These are phyloP conservation scores for Tenthredo amoena DNA, from an alignment of 2,888 invertebrate genomes.

Conservation along the genomic window DNA sequence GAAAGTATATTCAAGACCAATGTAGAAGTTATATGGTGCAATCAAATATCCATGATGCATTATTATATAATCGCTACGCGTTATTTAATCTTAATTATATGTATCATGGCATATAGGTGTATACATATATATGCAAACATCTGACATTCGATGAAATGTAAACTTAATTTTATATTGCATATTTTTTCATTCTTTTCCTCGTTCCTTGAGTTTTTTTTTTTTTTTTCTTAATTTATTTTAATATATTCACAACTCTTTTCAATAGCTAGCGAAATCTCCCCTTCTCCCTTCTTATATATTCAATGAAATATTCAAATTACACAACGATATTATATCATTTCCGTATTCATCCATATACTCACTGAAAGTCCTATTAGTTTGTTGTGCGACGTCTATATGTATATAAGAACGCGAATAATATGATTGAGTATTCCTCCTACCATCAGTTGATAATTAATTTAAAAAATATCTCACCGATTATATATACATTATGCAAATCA, in stretches of 20 bases:
- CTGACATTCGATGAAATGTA: constrained; percentile 1
- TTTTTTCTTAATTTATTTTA: too few species aligned
- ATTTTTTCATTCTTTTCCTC: background rate
- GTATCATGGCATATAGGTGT: too few species aligned
- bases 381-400: background rate
- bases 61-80: background rate
- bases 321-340: background rate
- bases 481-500: background rate
- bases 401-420: background rate
- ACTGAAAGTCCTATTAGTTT: background rate
- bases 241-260: background rate
- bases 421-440: background rate
- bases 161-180: constrained; percentile 41
- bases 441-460: background rate
- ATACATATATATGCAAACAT: background rate
- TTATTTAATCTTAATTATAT: constrained; percentile 21
- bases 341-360: background rate
- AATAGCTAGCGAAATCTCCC: background rate
- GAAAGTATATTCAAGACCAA: constrained; percentile 36
- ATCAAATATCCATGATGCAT: constrained; percentile 16
- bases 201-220: background rate
- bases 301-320: background rate
- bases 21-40: constrained; percentile 25
- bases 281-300: background rate
- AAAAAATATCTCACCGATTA: background rate